phyloP scores from a whole-genome alignment of 2,888 invertebrate genomes.

The Palloptera scutellata region DNA sequence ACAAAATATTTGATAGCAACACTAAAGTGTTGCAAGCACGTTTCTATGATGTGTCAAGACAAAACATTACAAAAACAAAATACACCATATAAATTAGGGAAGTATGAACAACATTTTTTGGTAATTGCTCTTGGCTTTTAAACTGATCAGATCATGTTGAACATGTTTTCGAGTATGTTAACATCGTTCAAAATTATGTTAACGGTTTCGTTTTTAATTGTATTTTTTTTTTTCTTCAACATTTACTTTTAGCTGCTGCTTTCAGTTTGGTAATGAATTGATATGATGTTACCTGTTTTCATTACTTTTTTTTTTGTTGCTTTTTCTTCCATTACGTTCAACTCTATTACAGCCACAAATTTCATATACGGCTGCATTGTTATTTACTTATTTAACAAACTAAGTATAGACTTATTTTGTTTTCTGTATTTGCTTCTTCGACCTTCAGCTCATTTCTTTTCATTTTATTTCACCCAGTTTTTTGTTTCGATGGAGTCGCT shows the following conservation, averaged over 20 bases:
- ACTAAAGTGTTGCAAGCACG: neutral
- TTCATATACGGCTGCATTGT: too few species aligned
- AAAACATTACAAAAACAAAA: too few species aligned
- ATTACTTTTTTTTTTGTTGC: too few species aligned
- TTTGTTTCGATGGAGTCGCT: neutral
- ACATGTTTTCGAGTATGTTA: conserved; percentile 20
- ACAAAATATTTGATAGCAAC: conserved; percentile 7
- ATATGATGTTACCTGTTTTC: neutral
- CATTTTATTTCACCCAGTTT: neutral
- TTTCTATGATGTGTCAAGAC: conserved; percentile 26
- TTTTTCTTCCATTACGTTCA: too few species aligned
- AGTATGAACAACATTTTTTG: conserved; percentile 7
- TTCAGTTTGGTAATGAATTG: neutral
- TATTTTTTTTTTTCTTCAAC: neutral
- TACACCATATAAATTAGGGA: neutral
- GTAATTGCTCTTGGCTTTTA: neutral
- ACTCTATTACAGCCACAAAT: too few species aligned
- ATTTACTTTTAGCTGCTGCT: too few species aligned
- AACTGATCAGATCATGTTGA: neutral
- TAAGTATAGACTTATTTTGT: too few species aligned
- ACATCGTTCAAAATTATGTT: conserved; percentile 5
- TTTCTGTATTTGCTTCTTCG: neutral
- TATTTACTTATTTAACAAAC: too few species aligned
- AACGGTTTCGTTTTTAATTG: neutral
- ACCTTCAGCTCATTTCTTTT: neutral